A percentile compares a stretch with the other conserved stretches of the same genome.
Evolutionary conservation across 2,113 vertebrate genomes (phyloP).

Genomic region (Perca schrenkii): DNA sequence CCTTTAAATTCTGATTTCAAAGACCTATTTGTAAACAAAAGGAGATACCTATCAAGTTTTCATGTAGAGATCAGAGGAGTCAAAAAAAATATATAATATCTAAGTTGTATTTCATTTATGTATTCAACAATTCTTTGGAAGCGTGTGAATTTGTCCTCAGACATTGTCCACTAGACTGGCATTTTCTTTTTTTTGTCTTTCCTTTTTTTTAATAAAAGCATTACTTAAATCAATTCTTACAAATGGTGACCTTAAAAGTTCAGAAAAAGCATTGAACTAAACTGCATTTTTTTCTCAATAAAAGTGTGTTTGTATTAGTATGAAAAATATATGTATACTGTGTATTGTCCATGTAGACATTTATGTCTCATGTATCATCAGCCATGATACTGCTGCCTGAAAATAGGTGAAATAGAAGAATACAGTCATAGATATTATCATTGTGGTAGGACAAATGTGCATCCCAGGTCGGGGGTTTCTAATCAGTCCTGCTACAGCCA

Average conservation of each 20-base stretch:
- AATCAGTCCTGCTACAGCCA: conserved; percentile 49
- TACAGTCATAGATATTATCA: conserved; percentile 28
- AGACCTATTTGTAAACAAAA: background rate
- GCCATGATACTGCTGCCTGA: background rate
- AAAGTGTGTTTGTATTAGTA: background rate
- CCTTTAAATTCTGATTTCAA: background rate
- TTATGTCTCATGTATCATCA: background rate
- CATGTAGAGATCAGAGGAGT: background rate
- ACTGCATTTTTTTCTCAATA: background rate
- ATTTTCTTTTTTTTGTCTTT: conserved; percentile 11
- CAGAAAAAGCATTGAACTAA: background rate
- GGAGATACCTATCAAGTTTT: background rate
- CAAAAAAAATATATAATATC: background rate
- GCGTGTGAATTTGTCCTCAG: conserved; percentile 15
- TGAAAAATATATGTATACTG: background rate
- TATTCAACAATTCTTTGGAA: background rate
- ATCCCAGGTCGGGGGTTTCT: conserved; percentile 35
- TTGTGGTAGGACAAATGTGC: conserved; percentile 10
- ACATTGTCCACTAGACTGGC: background rate
- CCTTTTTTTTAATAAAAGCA: conserved; percentile 17
- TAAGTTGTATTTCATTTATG: background rate
- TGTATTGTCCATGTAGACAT: background rate
- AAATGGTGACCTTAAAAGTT: conserved; percentile 19
- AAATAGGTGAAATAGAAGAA: conserved; percentile 14
- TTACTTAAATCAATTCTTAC: conserved; percentile 25